Percentiles rank a stretch among this genome's conserved stretches.
Conservation (phyloP, 2,113 vertebrate species). For the Mellivora capensis region DNA sequence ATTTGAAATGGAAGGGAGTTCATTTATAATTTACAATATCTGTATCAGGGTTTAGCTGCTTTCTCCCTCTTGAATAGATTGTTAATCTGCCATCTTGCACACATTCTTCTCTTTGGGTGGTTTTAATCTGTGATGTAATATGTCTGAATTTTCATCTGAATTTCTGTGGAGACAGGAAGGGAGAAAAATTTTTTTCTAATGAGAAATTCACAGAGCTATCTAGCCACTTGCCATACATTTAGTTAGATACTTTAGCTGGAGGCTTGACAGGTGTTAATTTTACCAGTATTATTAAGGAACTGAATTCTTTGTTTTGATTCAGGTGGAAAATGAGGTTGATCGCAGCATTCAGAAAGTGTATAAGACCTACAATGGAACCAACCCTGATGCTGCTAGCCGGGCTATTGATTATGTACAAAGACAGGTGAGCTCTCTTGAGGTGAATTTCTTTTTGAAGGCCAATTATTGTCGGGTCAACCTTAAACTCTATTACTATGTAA, state of each 20-base stretch:
- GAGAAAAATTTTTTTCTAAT: not conserved
- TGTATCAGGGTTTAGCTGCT: not conserved
- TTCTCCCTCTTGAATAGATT: not conserved
- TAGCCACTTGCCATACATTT: not conserved
- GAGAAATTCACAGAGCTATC: not conserved
- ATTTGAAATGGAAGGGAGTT: not conserved
- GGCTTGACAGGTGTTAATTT: not conserved
- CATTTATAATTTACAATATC: not conserved
- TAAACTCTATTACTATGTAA: not conserved
- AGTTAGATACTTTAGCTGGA: not conserved
- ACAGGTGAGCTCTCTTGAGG: slow-evolving; percentile 85
- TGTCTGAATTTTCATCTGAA: not conserved
- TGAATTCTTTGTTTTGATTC: slow-evolving; percentile 57
- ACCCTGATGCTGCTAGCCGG: slow-evolving; percentile 94
- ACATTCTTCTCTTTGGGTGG: not conserved
- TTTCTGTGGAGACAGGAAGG: not conserved
- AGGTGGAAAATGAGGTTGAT: slow-evolving; percentile 97
- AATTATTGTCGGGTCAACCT: not conserved
- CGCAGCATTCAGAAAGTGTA: slow-evolving; percentile 95
- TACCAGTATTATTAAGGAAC: not conserved
- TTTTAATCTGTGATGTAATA: not conserved
- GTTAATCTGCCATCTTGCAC: not conserved
- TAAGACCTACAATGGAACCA: slow-evolving; percentile 94
- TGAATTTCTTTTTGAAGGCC: not conserved
- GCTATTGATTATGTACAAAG: slow-evolving; percentile 98